Evolutionary conservation across 2,113 vertebrate genomes (phyloP).

Genomic region (Isurus oxyrinchus): DNA sequence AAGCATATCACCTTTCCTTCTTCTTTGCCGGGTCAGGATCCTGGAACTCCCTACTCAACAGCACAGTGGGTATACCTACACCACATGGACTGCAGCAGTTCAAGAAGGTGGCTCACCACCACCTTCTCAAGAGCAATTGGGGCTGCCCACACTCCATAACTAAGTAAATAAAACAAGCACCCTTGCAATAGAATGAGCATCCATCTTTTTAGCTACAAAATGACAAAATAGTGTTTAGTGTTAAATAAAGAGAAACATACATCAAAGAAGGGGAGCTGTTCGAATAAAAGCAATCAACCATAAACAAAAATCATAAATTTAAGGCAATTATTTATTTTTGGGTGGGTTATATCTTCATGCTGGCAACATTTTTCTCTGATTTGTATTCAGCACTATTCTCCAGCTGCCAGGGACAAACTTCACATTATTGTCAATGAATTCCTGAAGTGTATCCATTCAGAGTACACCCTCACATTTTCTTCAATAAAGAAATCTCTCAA

Average conservation of each 20-base stretch:
- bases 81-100: neutral
- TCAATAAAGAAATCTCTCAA: neutral
- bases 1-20: too few species aligned
- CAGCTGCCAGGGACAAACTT: neutral
- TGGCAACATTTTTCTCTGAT: neutral
- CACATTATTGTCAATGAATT: neutral
- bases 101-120: too few species aligned
- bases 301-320: neutral
- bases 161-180: neutral
- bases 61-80: neutral
- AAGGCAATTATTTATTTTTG: neutral
- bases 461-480: neutral
- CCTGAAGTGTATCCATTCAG: constrained; percentile 25
- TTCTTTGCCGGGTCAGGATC: too few species aligned
- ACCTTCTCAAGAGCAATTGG: too few species aligned
- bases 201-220: neutral
- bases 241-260: neutral
- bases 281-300: neutral
- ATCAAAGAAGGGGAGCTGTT: neutral
- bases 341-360: neutral
- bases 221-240: neutral
- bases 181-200: neutral
- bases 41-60: too few species aligned
- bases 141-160: too few species aligned
- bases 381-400: neutral